Evolutionary conservation across 2,113 vertebrate species (phyloP).

Genomic region (Octodon degus): DNA sequence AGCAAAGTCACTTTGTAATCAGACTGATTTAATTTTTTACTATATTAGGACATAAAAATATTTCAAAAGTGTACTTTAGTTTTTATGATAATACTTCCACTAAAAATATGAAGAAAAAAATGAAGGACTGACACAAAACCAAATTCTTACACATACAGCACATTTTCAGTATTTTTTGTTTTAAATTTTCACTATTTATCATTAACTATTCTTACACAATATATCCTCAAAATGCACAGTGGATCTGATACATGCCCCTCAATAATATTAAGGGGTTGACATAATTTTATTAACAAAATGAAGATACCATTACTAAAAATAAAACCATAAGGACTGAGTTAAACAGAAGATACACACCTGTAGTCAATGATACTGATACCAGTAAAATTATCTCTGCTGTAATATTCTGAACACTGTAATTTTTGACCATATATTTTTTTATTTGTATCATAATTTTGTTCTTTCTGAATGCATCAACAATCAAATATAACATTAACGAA

Average conservation of each 20-base stretch:
- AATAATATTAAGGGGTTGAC: not conserved
- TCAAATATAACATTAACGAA: not conserved
- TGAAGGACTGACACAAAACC: not conserved
- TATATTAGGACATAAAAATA: not conserved
- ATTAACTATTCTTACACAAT: not conserved
- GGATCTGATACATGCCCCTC: not conserved
- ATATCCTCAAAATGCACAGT: constrained; percentile 35
- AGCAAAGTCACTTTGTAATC: constrained; percentile 5
- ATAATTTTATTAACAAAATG: constrained; percentile 39
- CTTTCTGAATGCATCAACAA: not conserved
- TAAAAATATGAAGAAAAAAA: constrained; percentile 3
- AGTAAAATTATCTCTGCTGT: constrained; percentile 16
- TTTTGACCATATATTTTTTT: not conserved
- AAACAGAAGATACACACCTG: not conserved
- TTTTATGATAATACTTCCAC: constrained; percentile 33
- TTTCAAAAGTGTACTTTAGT: constrained; percentile 26
- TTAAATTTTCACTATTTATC: not conserved
- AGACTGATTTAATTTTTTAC: constrained; percentile 24
- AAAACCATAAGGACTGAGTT: not conserved
- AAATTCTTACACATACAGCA: constrained; percentile 5
- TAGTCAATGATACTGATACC: not conserved
- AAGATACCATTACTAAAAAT: not conserved
- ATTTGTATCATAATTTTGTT: not conserved
- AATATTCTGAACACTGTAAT: not conserved
- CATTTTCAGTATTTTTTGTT: not conserved